phyloP scores from a whole-genome alignment of 1,140 invertebrate genomes.

The Aphaenogaster rudis region DNA sequence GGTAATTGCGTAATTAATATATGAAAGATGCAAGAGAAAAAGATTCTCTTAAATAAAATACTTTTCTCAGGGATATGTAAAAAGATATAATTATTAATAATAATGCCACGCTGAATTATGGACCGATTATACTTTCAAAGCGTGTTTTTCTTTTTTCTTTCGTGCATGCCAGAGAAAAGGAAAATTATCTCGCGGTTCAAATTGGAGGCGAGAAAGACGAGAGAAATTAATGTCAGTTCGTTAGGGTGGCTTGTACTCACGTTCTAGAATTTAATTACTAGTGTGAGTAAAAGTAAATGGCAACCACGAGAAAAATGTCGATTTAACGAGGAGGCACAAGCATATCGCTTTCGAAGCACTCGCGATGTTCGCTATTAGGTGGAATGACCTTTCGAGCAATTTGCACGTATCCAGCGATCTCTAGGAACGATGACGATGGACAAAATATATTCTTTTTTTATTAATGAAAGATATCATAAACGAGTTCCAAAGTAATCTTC shows the following conservation, averaged over 20 bases:
- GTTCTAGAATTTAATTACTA: slow-evolving; percentile 49
- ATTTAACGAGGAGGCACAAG: slow-evolving; percentile 46
- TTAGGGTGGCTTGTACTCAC: slow-evolving; percentile 43
- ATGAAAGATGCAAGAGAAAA: background rate
- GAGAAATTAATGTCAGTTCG: slow-evolving; percentile 59
- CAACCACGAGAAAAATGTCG: slow-evolving; percentile 27
- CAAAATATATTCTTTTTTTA: slow-evolving; percentile 30
- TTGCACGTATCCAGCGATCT: slow-evolving; percentile 32
- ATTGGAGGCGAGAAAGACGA: slow-evolving; percentile 28
- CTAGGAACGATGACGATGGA: background rate
- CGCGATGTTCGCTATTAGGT: slow-evolving; percentile 29
- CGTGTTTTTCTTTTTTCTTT: background rate
- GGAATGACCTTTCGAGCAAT: slow-evolving; percentile 31
- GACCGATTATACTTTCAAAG: slow-evolving; percentile 32
- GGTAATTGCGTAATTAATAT: slow-evolving; percentile 10
- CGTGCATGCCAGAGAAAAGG: background rate
- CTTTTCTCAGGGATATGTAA: background rate
- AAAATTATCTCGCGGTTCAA: slow-evolving; percentile 44
- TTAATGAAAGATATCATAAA: slow-evolving; percentile 61
- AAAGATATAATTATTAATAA: slow-evolving; percentile 24
- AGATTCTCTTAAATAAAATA: slow-evolving; percentile 18
- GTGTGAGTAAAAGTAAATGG: slow-evolving; percentile 46
- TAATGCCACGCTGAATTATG: background rate
- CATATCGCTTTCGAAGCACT: slow-evolving; percentile 31
- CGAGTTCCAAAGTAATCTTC: slow-evolving; percentile 58